Evolutionary conservation across 2,113 vertebrate species (phyloP).

Genomic region (Zapornia atra): DNA sequence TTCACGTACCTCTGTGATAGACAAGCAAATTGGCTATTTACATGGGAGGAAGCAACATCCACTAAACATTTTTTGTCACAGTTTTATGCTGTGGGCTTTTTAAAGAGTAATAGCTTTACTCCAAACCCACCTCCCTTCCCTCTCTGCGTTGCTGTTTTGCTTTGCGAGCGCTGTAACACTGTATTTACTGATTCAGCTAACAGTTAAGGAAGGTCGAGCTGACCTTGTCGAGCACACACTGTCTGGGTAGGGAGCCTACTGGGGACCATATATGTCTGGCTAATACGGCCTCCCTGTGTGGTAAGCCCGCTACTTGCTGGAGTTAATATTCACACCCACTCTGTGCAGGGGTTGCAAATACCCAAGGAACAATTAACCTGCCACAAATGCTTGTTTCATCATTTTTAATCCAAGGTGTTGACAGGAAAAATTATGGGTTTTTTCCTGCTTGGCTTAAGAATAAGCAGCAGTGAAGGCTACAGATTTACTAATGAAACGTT

Average conservation of each 20-base stretch:
- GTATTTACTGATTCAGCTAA: background rate
- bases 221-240: constrained; percentile 49
- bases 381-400: constrained; percentile 32
- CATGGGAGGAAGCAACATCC: background rate
- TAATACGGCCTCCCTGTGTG: background rate
- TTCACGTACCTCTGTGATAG: background rate
- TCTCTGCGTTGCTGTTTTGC: background rate
- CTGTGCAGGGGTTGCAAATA: constrained; percentile 17
- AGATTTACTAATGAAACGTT: background rate
- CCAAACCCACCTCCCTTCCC: background rate
- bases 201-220: constrained; percentile 58
- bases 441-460: background rate
- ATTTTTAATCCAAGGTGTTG: constrained; percentile 31
- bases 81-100: background rate
- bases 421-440: background rate
- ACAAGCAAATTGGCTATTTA: background rate
- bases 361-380: constrained; percentile 47
- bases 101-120: background rate
- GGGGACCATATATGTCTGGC: background rate
- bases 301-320: background rate
- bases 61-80: background rate
- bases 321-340: constrained; percentile 52
- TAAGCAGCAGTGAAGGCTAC: background rate
- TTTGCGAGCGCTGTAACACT: background rate
- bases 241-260: constrained; percentile 8